Base-by-base conservation (phyloP, 35 echinoderm and acorn worm species). In the Nesometra sesokonis region DNA sequence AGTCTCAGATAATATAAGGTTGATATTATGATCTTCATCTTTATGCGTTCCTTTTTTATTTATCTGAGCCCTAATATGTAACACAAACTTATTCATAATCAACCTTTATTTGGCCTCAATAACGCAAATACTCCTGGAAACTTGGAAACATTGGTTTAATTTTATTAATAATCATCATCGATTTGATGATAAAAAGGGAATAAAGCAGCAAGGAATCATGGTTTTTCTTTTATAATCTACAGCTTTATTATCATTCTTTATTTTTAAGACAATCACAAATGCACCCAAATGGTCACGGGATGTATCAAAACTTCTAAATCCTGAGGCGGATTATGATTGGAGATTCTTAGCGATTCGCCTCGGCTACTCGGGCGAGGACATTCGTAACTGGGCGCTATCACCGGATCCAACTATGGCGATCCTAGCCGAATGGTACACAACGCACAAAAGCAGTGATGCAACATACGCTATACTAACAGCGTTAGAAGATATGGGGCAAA, bases 241-340 rank as follows among this genome's bases (percentile, higher is more conserved):
- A 8, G 27, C 38, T 43, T n/a, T n/a, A n/a, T n/a, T n/a, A n/a
- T n/a, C n/a, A 43, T 7, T 43, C 38, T 34, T 34, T 77, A 87
- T 78, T 46, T 29, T 86, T n/a, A 86, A 98, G 95, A 98, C 95
- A 3, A 94, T 98, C 17, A 91, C 89, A 11, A 94, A 91, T 80
- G 95, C 95, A 21, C 95, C 95, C 34, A 93, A 93, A 78, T 98
- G 95, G 95, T 98, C 92, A 35, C 87, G 95, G 7, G 95, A 98
- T 84, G 82, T 94, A 17, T 83, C 95, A 15, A 98, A 98, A 80
- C 88, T 98, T 47, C 90, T 98, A 11, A 98, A 98, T 46, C 81
- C 77, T 5, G 95, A 98, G 32, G 87, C 90, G 79, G 90, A 94
- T 76, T 87, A 99, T 33, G 93, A 99, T 77, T 99, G 96, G 96